Conservation (phyloP, 2,797 vertebrate species). For the Gambelia wislizenii region DNA sequence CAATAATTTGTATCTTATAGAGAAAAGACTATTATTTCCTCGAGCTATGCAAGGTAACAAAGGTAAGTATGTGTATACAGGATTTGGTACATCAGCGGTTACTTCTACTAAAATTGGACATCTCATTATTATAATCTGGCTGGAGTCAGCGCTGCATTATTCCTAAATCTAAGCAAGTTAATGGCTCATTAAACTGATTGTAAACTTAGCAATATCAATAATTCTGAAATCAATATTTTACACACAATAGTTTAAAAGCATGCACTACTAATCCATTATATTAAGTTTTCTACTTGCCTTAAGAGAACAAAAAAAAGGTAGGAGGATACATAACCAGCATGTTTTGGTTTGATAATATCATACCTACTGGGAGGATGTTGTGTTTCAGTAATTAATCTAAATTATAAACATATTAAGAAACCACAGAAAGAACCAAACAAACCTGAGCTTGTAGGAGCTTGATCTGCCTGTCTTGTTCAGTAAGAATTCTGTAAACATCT, state of each 20-base stretch:
- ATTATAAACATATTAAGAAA: not conserved
- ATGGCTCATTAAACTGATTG: not conserved
- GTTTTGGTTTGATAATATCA: not conserved
- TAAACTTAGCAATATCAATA: not conserved
- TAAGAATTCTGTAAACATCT: conserved; percentile 88
- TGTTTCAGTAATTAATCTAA: not conserved
- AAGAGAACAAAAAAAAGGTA: not conserved
- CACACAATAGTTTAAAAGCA: not conserved
- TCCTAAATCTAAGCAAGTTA: conserved; percentile 10
- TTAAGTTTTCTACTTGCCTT: not conserved
- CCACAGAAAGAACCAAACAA: conserved; percentile 57
- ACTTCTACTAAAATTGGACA: not conserved
- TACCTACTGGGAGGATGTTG: not conserved
- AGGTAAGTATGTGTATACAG: not conserved
- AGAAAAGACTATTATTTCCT: conserved; percentile 10
- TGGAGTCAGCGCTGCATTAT: not conserved
- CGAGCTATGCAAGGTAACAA: not conserved
- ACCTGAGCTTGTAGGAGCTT: conserved; percentile 95
- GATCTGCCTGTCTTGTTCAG: conserved; percentile 92
- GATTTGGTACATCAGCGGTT: not conserved
- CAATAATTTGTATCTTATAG: not conserved
- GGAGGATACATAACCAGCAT: not conserved
- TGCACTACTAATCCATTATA: not conserved
- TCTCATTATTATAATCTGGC: not conserved
- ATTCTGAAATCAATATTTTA: not conserved